These are phyloP conservation scores for Geotrypetes seraphini DNA, from an alignment of 2,797 vertebrate species.

Conservation along the genomic window DNA sequence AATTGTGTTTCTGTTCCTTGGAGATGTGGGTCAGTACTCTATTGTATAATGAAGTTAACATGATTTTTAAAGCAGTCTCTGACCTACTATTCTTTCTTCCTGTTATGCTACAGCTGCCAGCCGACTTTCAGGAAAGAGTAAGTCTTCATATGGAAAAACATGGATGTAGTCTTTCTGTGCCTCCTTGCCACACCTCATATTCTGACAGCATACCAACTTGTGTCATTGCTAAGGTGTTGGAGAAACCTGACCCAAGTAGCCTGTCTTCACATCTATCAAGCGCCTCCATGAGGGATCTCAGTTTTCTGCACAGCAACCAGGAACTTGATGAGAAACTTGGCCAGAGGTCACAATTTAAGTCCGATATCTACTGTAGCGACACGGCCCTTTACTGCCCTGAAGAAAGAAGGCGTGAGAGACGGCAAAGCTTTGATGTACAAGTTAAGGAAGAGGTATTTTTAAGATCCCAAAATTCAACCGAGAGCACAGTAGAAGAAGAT, in stretches of 20 bases:
- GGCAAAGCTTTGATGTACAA: conserved; percentile 74
- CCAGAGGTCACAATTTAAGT: conserved; percentile 66
- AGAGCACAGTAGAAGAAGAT: conserved; percentile 76
- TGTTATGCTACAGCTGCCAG: conserved; percentile 61
- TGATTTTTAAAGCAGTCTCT: neutral
- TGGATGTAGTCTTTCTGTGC: conserved; percentile 54
- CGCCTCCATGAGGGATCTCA: conserved; percentile 59
- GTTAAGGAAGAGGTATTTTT: conserved; percentile 60
- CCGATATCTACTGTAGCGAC: conserved; percentile 85
- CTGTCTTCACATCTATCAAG: conserved; percentile 74
- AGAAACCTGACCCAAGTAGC: conserved; percentile 76
- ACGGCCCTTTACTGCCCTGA: conserved; percentile 86
- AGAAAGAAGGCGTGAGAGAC: conserved; percentile 64
- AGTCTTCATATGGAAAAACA: conserved; percentile 81
- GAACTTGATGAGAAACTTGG: conserved; percentile 60
- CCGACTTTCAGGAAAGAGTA: conserved; percentile 80
- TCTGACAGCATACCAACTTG: conserved; percentile 71
- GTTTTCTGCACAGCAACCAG: conserved; percentile 51
- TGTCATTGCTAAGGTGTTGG: conserved; percentile 76
- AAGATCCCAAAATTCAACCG: conserved; percentile 71
- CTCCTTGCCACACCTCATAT: conserved; percentile 67
- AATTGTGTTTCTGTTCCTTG: too few species aligned
- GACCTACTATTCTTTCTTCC: neutral
- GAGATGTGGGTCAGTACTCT: too few species aligned
- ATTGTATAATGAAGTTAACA: too few species aligned